phyloP scores from a whole-genome alignment of 2,113 vertebrate genomes.

The Chlorodrepanis virens region DNA sequence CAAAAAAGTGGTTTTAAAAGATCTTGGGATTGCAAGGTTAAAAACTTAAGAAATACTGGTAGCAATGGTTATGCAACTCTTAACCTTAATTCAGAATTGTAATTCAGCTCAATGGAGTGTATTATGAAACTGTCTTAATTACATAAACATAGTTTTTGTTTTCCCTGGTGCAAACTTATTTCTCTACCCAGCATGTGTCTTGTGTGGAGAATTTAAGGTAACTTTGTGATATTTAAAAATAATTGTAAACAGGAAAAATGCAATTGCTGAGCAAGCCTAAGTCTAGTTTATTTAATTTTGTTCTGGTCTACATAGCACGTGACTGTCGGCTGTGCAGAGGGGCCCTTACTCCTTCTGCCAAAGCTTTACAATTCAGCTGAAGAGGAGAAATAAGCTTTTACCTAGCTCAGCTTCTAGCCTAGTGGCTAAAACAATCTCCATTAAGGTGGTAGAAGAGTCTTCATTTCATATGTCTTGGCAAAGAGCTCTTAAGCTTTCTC shows the following conservation, averaged over 20 bases:
- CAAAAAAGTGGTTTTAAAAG: not conserved
- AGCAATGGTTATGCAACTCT: not conserved
- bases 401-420: not conserved
- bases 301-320: rapidly evolving
- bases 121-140: not conserved
- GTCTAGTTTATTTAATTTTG: not conserved
- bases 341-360: not conserved
- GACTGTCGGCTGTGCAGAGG: not conserved
- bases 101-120: not conserved
- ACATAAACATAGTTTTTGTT: not conserved
- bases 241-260: not conserved
- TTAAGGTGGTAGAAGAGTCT: not conserved
- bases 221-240: not conserved
- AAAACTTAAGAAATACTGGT: not conserved
- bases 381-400: not conserved
- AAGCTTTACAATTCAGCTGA: not conserved
- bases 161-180: not conserved
- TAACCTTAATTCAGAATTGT: not conserved
- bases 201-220: not conserved
- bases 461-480: not conserved
- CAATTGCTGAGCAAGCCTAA: not conserved
- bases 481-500: not conserved
- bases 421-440: not conserved
- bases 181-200: not conserved
- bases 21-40: not conserved